Percentiles rank a stretch among this genome's conserved stretches.
phyloP scores from a whole-genome alignment of 2,888 invertebrate genomes.

The Mesoligia furuncula region DNA sequence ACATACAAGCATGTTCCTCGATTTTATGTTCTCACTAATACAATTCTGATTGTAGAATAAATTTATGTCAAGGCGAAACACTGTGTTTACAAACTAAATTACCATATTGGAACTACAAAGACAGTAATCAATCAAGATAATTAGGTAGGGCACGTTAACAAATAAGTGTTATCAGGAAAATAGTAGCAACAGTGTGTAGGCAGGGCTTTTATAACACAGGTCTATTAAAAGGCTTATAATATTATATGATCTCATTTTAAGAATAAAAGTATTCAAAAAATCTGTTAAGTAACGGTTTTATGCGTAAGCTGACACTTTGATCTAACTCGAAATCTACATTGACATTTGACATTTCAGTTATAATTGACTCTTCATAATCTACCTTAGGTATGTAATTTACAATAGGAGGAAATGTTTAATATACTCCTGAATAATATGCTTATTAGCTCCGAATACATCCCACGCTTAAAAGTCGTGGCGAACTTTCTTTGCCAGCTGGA shows the following conservation, averaged over 20 bases:
- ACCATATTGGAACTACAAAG: conserved; percentile 10
- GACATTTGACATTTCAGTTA: conserved; percentile 18
- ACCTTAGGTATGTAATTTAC: conserved; percentile 7
- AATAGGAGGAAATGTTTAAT: conserved; percentile 16
- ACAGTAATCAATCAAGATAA: conserved; percentile 14
- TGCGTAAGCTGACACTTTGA: neutral
- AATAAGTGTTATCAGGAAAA: neutral
- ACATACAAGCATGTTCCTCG: neutral
- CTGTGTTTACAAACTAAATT: conserved; percentile 13
- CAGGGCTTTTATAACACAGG: neutral
- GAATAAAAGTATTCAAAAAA: neutral
- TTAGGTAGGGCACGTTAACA: neutral
- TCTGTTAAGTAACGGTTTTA: neutral
- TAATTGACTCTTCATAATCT: conserved; percentile 7
- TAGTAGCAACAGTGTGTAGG: neutral
- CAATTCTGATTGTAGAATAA: neutral
- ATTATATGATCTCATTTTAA: neutral
- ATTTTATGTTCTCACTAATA: conserved; percentile 2
- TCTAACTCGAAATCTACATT: conserved; percentile 7
- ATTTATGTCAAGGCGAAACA: neutral
- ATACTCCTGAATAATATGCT: conserved; percentile 10
- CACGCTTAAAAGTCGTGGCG: conserved; percentile 7
- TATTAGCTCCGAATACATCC: conserved; percentile 17
- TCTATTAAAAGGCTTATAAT: neutral
- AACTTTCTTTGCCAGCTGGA: conserved; percentile 34